Base-by-base conservation (phyloP, 35 echinoderm and acorn worm genomes). In the Ophioderma brevispina region DNA sequence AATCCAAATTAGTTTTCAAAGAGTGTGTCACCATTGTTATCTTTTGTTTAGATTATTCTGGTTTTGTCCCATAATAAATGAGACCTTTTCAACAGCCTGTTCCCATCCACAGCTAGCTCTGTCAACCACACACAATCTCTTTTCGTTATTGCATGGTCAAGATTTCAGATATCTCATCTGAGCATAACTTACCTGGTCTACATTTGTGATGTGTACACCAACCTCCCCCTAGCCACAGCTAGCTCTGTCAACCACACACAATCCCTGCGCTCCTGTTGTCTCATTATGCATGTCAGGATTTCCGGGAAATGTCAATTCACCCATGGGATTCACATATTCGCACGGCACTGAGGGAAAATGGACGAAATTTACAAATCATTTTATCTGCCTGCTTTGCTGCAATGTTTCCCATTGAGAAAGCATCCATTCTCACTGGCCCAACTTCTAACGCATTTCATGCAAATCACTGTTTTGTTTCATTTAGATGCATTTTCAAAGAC, bases 181-280 rank as follows among this genome's bases (percentile, higher is more conserved):
- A n/a, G n/a, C n/a, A n/a, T n/a, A 40, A 38, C 59, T 80, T 86
- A 96, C 90, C 94, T 75, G 38, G 76, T 32, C 38, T 79, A 42
- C 96, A 98, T 70, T 40, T 90, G 39, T 92, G 84, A 28, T 92
- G 70, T 6, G 40, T 88, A 36, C 96, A 98, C n/a, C n/a, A 17
- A 92, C 78, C 56, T 98, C 92, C 33, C 87, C 86, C 33, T 89
- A 87, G 14, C 64, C 90, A 81, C 92, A 94, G 31, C 75, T 77
- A 15, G 83, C 77, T 76, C 96, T 88, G 49, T 98, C 78, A 13
- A 94, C 87, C 3, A 31, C 59, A 52, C 96, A 98, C 32, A 98
- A 39, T 23, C 92, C 82, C n/a, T 76, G 42, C 0, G 49, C 42
- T n/a, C 90, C 91, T 13, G 78, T 64, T 0, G 96, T 92, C 30